Conservation (phyloP, 2,797 vertebrate genomes). For the Karalla daura region DNA sequence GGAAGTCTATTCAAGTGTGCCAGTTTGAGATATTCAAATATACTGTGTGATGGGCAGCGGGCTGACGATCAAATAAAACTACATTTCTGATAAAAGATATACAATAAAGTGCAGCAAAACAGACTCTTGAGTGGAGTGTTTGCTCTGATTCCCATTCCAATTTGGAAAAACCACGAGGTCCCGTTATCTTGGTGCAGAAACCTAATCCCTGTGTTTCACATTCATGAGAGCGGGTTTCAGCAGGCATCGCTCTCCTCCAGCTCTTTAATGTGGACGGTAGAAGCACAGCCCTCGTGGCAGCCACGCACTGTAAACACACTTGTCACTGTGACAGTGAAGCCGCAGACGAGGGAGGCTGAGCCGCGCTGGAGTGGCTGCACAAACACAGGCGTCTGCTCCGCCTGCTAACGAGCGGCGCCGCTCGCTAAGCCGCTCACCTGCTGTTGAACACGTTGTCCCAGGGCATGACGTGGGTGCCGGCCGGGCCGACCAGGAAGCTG, state of each 20-base stretch:
- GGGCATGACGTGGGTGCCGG: slow-evolving; percentile 92
- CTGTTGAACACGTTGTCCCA: slow-evolving; percentile 95
- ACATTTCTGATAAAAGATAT: slow-evolving; percentile 15
- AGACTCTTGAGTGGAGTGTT: background rate
- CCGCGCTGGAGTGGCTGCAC: slow-evolving; percentile 53
- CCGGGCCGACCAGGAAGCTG: slow-evolving; percentile 92
- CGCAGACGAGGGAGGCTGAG: slow-evolving; percentile 50
- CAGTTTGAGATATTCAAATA: slow-evolving; percentile 37
- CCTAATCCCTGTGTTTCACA: slow-evolving; percentile 21
- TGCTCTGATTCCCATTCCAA: slow-evolving; percentile 19
- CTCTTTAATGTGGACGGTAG: slow-evolving; percentile 41
- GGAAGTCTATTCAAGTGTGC: slow-evolving; percentile 13
- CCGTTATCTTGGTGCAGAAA: slow-evolving; percentile 24
- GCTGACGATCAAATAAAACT: slow-evolving; percentile 19
- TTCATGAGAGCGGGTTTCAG: slow-evolving; percentile 15
- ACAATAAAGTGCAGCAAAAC: slow-evolving; percentile 11
- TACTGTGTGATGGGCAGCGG: background rate
- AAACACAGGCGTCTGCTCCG: slow-evolving; percentile 62
- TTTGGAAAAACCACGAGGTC: slow-evolving; percentile 13
- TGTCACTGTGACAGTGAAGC: slow-evolving; percentile 57
- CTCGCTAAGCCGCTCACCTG: slow-evolving; percentile 85
- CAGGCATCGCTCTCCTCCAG: slow-evolving; percentile 8
- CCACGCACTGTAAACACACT: slow-evolving; percentile 59
- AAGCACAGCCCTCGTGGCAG: slow-evolving; percentile 36
- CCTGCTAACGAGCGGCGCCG: slow-evolving; percentile 60